These are phyloP conservation scores for Cotesia vestalis DNA, from an alignment of 1,140 invertebrate genomes.

Conservation along the genomic window DNA sequence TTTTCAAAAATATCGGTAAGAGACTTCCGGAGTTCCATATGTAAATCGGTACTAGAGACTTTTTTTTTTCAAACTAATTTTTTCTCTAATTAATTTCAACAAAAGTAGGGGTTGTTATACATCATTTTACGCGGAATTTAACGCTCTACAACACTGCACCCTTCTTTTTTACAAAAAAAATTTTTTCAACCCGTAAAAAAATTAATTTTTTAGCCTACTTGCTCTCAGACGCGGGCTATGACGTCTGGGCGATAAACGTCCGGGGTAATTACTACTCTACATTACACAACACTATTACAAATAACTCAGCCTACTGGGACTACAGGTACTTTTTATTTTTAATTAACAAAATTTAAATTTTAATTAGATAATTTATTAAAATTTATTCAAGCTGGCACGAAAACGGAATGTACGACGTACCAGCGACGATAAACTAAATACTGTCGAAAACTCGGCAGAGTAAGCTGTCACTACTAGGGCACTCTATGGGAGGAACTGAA, in stretches of 20 bases:
- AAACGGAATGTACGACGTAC: conserved; percentile 69
- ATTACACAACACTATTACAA: conserved; percentile 63
- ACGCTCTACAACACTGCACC: too few relatives aligned
- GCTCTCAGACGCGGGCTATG: conserved; percentile 72
- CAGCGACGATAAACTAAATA: conserved; percentile 69
- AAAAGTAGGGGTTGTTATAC: too few relatives aligned
- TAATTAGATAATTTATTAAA: too few relatives aligned
- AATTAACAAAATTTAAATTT: too few relatives aligned
- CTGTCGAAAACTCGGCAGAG: conserved; percentile 63
- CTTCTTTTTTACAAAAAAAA: too few relatives aligned
- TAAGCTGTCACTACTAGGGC: conserved; percentile 62
- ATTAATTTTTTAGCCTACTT: conserved; percentile 62
- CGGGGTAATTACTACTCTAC: conserved; percentile 74
- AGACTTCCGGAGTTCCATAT: too few relatives aligned
- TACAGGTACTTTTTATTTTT: conserved; percentile 47
- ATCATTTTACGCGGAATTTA: too few relatives aligned
- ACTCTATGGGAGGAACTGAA: conserved; percentile 61
- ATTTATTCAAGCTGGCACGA: conserved; percentile 65
- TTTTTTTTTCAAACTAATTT: too few relatives aligned
- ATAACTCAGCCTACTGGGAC: conserved; percentile 69
- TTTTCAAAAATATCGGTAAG: too few relatives aligned
- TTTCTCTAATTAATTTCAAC: too few relatives aligned
- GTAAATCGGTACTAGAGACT: too few relatives aligned
- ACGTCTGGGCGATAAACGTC: conserved; percentile 78
- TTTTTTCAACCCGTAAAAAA: background rate